A percentile compares a stretch with the other conserved stretches of the same genome.
Conservation (phyloP, 2,888 invertebrate species). For the Pardosa pseudoannulata region DNA sequence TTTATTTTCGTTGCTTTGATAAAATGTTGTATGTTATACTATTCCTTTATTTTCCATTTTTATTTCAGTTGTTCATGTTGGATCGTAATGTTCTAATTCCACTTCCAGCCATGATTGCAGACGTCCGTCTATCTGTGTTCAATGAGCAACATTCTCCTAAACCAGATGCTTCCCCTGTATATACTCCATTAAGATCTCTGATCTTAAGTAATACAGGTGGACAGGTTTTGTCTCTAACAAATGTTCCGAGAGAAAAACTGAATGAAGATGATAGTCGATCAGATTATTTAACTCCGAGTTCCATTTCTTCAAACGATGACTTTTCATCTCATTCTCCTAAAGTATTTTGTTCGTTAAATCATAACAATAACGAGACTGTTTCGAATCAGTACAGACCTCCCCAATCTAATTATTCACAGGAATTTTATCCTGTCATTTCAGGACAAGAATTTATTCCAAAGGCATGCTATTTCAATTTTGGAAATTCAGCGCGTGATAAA, state of each 20-base stretch:
- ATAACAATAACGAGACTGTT: not conserved
- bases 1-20: no score
- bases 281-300: not conserved
- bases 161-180: slow-evolving; percentile 41
- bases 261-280: not conserved
- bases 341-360: not conserved
- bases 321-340: not conserved
- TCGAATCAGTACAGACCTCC: not conserved
- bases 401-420: not conserved
- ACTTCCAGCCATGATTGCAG: slow-evolving; percentile 43
- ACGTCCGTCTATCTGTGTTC: slow-evolving; percentile 28
- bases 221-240: slow-evolving; percentile 25
- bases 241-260: not conserved
- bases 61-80: slow-evolving; percentile 20
- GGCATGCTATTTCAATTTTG: not conserved
- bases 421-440: not conserved
- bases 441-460: slow-evolving; percentile 20
- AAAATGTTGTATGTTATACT: no score
- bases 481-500: not conserved
- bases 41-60: slow-evolving; percentile 1
- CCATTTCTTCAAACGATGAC: not conserved
- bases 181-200: slow-evolving; percentile 34
- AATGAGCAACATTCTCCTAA: slow-evolving; percentile 15
- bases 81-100: not conserved
- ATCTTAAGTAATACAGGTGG: slow-evolving; percentile 40